phyloP scores from a whole-genome alignment of 2,113 vertebrate genomes.

The Trogon surrucura region DNA sequence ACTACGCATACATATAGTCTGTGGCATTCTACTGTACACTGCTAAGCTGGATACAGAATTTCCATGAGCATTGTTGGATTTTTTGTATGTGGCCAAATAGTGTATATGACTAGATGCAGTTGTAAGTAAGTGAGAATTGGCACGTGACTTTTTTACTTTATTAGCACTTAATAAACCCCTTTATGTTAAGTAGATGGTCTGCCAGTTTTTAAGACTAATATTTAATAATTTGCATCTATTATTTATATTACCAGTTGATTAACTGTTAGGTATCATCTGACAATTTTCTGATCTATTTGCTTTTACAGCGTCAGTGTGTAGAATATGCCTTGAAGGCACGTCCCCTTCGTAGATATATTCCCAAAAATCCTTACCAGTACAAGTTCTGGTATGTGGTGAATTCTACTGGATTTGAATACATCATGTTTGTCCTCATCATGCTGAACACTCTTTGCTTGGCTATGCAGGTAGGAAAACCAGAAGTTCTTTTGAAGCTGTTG shows the following conservation, averaged over 20 bases:
- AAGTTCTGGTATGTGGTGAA: slow-evolving; percentile 99
- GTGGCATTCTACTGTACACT: neutral
- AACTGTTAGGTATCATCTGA: neutral
- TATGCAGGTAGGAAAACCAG: slow-evolving; percentile 88
- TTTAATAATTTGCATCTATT: neutral
- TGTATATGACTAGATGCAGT: neutral
- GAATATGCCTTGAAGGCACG: slow-evolving; percentile 97
- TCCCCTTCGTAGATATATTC: slow-evolving; percentile 94
- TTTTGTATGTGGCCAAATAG: neutral
- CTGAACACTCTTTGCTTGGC: slow-evolving; percentile 99
- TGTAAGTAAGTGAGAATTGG: neutral
- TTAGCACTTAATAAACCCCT: neutral
- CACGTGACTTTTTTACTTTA: neutral
- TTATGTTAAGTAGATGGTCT: neutral
- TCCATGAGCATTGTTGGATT: neutral
- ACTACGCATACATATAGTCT: no score
- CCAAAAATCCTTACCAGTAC: slow-evolving; percentile 99
- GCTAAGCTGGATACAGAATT: neutral
- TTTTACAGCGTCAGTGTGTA: slow-evolving; percentile 94
- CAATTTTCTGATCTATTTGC: slow-evolving; percentile 11
- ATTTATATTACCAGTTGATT: neutral
- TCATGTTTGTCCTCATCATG: slow-evolving; percentile 99
- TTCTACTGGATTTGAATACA: slow-evolving; percentile 98
- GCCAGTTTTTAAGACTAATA: neutral
- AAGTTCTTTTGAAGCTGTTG: neutral